phyloP scores from a whole-genome alignment of 2,888 invertebrate genomes.

The Hartigia nigra region DNA sequence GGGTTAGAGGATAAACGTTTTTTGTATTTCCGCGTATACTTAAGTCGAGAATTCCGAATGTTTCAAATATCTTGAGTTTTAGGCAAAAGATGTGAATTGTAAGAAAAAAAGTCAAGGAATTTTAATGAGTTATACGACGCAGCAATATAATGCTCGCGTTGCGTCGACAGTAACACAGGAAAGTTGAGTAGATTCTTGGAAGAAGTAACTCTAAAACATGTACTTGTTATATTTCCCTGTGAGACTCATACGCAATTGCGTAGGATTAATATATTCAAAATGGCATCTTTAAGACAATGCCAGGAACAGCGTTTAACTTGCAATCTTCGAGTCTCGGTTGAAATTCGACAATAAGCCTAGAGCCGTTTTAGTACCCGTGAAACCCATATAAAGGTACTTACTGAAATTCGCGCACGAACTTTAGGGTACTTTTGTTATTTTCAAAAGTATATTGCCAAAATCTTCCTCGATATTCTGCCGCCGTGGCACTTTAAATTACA shows the following conservation, averaged over 20 bases:
- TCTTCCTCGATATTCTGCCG: neutral
- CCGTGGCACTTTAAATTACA: neutral
- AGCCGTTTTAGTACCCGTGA: neutral
- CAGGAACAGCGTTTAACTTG: neutral
- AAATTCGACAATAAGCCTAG: neutral
- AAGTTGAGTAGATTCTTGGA: no score
- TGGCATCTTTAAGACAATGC: neutral
- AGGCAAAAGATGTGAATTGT: neutral
- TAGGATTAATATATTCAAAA: no score
- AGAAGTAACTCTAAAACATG: no score
- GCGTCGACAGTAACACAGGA: no score
- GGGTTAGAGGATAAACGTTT: no score
- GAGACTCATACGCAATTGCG: no score
- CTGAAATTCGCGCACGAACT: slow-evolving; percentile 7
- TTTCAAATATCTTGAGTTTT: neutral
- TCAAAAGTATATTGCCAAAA: slow-evolving; percentile 13
- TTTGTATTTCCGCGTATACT: no score
- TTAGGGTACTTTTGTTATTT: slow-evolving; percentile 21
- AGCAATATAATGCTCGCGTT: no score
- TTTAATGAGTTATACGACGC: no score
- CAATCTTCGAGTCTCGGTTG: neutral
- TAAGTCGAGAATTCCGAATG: neutral
- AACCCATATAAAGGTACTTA: neutral
- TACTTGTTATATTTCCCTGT: no score
- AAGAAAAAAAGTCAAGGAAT: no score